Base-by-base conservation (phyloP, 2,888 invertebrate genomes). In the Rhopalosiphum nymphaeae region DNA sequence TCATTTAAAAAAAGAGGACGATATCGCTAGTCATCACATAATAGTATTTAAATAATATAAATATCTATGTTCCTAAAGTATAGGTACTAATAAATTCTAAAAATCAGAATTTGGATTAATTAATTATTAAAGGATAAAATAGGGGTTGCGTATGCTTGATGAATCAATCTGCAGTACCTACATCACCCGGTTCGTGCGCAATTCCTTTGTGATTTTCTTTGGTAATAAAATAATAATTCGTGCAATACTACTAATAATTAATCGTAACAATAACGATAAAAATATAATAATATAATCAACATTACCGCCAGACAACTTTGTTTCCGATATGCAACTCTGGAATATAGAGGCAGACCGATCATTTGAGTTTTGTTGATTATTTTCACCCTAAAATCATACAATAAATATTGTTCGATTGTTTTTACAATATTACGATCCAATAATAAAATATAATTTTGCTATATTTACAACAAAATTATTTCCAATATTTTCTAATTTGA, bases 251-350 rank as follows among this genome's bases (percentile, higher is more conserved):
- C 16, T 67, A 36, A 36, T 36, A 67, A 5, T 67, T 36, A 36
- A 67, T 67, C n/a, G n/a, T 67, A 67, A 67, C 16, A 16, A 0
- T 67, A 16, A 7, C 46, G 11, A 29, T 44, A 29, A 29, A 1
- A 46, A 86, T 85, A 67, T 78, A 36, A 46, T n/a, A 44, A 67
- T 67, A 67, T 67, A 91, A 57, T 57, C 4, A 16, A 49, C 29
- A 53, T 92, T 92, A 92, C 92, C 92, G 5, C 92, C 92, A 29
- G 92, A 88, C 13, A 92, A n/a, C 5, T 92, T 92, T 21, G 92
- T 92, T 78, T 92, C 92, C 16, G 92, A 13, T 49, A 92, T 88
- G 92, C 92, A 92, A 88, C 92, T 92, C 53, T 92, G 87, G 67
- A 92, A 92, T 67, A 92, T 88, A 7, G 88, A 44, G 67, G 92